phyloP scores from a whole-genome alignment of 2,888 invertebrate genomes.

The Ceriagrion tenellum region DNA sequence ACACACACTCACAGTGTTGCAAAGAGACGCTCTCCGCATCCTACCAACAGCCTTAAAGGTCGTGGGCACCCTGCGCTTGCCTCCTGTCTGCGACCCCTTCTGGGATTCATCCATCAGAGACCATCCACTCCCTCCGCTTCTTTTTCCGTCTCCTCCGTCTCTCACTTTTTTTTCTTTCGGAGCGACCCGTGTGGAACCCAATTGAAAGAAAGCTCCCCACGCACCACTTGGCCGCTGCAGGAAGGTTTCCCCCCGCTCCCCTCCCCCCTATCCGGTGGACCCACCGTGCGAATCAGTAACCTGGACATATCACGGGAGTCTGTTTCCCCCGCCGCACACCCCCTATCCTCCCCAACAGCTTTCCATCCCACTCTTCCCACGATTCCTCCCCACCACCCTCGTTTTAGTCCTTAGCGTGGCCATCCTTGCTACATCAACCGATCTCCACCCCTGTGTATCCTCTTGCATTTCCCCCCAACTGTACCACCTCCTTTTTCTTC shows the following conservation, averaged over 20 bases:
- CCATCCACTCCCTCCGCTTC: neutral
- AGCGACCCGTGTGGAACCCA: constrained; percentile 38
- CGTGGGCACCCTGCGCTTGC: neutral
- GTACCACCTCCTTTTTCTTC: neutral
- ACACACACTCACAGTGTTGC: neutral
- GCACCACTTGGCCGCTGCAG: constrained; percentile 31
- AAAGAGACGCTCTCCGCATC: neutral
- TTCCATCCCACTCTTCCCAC: neutral
- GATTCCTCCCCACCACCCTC: neutral
- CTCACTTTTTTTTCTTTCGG: neutral
- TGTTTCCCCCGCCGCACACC: neutral
- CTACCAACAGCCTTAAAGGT: neutral
- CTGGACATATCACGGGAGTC: neutral
- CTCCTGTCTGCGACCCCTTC: neutral
- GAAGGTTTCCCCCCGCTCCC: neutral
- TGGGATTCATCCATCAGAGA: constrained; percentile 56
- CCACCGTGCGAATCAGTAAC: constrained; percentile 39
- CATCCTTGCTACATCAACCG: neutral
- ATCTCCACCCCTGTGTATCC: neutral
- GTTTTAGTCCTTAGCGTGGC: neutral
- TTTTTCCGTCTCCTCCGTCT: no score
- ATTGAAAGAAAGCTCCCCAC: constrained; percentile 56
- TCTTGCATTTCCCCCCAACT: neutral
- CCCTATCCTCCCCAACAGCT: neutral
- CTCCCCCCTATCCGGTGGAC: no score